Percentiles rank a stretch among this genome's conserved stretches.
phyloP scores from a whole-genome alignment of 1,140 invertebrate species.

The Centruroides vittatus region DNA sequence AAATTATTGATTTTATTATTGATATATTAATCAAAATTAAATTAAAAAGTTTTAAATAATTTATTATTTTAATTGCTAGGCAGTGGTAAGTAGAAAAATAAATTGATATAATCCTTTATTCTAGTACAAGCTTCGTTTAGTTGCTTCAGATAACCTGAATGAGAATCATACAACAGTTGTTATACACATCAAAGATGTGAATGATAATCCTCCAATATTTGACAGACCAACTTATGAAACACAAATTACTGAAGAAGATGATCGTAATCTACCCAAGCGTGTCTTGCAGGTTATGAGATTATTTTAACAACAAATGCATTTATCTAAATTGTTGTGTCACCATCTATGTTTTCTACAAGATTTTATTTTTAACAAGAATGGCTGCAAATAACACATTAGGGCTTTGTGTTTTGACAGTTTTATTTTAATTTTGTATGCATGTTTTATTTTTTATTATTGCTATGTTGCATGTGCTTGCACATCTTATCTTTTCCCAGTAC shows the following conservation, averaged over 20 bases:
- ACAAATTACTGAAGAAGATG: constrained; percentile 88
- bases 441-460: background rate
- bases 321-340: background rate
- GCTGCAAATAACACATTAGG: too few species aligned
- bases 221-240: constrained; percentile 83
- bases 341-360: background rate
- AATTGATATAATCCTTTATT: background rate
- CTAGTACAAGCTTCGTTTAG: constrained; percentile 79
- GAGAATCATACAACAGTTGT: constrained; percentile 90
- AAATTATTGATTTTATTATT: too few species aligned
- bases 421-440: background rate
- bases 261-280: constrained; percentile 79
- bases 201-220: constrained; percentile 79
- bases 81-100: too few species aligned
- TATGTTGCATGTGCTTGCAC: background rate
- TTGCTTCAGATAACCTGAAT: constrained; percentile 85
- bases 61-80: too few species aligned
- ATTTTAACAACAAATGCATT: background rate
- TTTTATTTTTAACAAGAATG: background rate
- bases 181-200: constrained; percentile 87
- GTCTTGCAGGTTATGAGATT: constrained; percentile 63
- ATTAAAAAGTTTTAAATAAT: too few species aligned
- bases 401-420: too few species aligned
- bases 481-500: constrained; percentile 40
- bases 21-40: too few species aligned